Evolutionary conservation across 2,797 vertebrate species (phyloP).

Genomic region (Pagetopsis macropterus): DNA sequence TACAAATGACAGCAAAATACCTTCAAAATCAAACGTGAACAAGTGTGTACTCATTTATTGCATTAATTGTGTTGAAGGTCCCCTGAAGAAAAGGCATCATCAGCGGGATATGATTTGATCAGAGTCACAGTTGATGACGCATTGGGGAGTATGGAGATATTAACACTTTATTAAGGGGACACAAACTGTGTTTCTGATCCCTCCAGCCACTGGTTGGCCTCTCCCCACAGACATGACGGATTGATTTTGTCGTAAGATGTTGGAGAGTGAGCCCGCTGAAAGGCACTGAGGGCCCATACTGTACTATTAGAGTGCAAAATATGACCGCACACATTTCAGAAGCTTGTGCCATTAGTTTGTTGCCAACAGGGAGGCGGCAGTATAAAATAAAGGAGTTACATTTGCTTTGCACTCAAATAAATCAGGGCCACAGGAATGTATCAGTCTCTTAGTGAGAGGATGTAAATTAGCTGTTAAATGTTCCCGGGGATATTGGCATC

Average conservation of each 20-base stretch:
- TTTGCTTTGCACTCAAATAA: slow-evolving; percentile 16
- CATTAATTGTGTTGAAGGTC: slow-evolving; percentile 20
- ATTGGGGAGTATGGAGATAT: slow-evolving; percentile 44
- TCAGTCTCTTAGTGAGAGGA: slow-evolving; percentile 1
- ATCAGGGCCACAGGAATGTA: slow-evolving; percentile 13
- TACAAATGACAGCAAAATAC: neutral
- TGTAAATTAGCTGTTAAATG: slow-evolving; percentile 26
- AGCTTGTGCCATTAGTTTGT: slow-evolving; percentile 12
- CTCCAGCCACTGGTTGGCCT: slow-evolving; percentile 37
- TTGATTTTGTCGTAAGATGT: slow-evolving; percentile 48
- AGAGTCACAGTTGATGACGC: slow-evolving; percentile 50
- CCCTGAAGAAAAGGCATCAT: slow-evolving; percentile 22
- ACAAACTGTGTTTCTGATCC: slow-evolving; percentile 45
- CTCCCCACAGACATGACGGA: slow-evolving; percentile 33
- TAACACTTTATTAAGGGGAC: slow-evolving; percentile 48
- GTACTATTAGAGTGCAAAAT: slow-evolving; percentile 16
- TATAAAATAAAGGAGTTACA: slow-evolving; percentile 22
- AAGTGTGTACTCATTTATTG: slow-evolving; percentile 6
- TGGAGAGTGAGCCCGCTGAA: slow-evolving; percentile 3
- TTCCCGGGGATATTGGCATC: neutral
- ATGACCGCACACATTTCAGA: slow-evolving; percentile 16
- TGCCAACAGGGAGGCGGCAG: slow-evolving; percentile 22
- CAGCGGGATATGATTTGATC: slow-evolving; percentile 27
- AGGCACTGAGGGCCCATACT: slow-evolving; percentile 23
- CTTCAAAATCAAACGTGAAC: neutral